Evolutionary conservation across 1,140 invertebrate genomes (phyloP).

Genomic region (Orussus abietinus): DNA sequence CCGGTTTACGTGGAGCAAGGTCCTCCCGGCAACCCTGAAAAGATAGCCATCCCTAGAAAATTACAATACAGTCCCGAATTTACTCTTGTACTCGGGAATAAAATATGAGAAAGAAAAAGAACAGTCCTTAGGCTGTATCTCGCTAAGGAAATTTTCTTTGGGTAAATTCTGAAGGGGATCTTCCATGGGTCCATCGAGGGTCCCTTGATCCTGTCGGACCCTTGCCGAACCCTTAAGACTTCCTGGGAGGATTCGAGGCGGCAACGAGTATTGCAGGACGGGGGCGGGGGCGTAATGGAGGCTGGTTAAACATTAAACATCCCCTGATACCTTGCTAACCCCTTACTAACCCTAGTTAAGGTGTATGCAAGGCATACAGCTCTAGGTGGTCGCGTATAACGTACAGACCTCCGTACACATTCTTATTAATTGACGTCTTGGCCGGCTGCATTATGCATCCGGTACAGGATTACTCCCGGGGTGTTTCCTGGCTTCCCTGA

Average conservation of each 20-base stretch:
- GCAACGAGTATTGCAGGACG: constrained; percentile 15
- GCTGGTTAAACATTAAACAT: constrained; percentile 51
- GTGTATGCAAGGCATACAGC: constrained; percentile 38
- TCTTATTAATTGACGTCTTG: constrained; percentile 50
- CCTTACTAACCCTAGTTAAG: constrained; percentile 39
- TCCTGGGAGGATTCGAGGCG: constrained; percentile 19
- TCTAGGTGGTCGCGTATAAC: constrained; percentile 31
- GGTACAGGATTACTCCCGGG: constrained; percentile 28
- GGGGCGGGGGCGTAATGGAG: constrained; percentile 41
- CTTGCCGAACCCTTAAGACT: neutral
- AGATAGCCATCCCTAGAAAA: too few species aligned
- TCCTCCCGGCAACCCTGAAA: too few species aligned
- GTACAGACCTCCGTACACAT: constrained; percentile 43
- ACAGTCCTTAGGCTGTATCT: too few species aligned
- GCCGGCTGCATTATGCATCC: constrained; percentile 40
- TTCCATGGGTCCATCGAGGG: too few species aligned
- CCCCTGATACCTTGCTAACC: constrained; percentile 45
- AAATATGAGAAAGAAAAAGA: too few species aligned
- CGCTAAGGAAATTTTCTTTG: too few species aligned
- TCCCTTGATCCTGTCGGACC: too few species aligned
- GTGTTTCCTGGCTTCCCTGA: constrained; percentile 18
- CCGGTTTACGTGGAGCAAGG: too few species aligned
- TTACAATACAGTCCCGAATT: too few species aligned
- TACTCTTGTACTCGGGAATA: too few species aligned
- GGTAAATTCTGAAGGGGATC: too few species aligned